A percentile compares a stretch with the other conserved stretches of the same genome.
These are phyloP conservation scores for Acyrthosiphon pisum DNA, from an alignment of 1,140 invertebrate species.

Conservation along the genomic window DNA sequence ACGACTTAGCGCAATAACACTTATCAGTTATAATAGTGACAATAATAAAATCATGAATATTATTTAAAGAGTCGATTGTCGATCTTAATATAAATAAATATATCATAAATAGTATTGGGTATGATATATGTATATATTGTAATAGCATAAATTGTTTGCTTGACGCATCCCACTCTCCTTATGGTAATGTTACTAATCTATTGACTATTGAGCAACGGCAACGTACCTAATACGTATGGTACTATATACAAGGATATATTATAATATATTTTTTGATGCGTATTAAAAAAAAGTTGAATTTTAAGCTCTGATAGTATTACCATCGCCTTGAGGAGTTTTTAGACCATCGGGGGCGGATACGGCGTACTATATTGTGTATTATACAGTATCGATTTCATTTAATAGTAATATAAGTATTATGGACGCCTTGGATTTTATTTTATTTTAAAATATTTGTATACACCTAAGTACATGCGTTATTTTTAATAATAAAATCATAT, in stretches of 20 bases:
- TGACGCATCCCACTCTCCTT: not conserved
- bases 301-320: not conserved
- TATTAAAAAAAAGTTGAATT: not conserved
- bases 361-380: too few species aligned
- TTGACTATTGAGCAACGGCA: not conserved
- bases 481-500: not conserved
- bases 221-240: not conserved
- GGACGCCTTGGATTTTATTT: not conserved
- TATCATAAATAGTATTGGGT: not conserved
- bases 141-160: not conserved
- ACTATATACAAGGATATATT: not conserved
- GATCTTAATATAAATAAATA: not conserved
- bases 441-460: not conserved
- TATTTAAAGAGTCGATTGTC: not conserved
- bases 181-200: slow-evolving; percentile 2
- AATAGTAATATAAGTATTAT: not conserved
- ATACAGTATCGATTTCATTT: not conserved
- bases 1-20: not conserved
- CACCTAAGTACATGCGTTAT: not conserved
- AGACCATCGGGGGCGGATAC: not conserved
- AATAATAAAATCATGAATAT: not conserved
- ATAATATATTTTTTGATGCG: not conserved
- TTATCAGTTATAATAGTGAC: not conserved
- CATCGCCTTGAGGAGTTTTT: not conserved
- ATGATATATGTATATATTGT: not conserved